Evolutionary conservation across 2,888 invertebrate genomes (phyloP).

Genomic region (Ferrisia virgata): DNA sequence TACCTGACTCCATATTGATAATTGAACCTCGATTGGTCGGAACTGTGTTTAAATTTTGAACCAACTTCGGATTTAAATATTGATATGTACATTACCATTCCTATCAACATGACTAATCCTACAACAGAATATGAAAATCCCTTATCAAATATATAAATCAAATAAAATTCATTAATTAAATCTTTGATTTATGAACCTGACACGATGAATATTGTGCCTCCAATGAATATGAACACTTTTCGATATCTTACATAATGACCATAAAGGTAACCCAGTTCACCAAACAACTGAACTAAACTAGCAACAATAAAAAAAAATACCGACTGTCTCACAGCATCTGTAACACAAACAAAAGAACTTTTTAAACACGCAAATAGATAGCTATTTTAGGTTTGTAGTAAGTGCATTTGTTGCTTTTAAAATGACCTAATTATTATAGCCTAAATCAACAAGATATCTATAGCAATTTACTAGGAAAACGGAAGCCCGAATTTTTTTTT

Average conservation of each 20-base stretch:
- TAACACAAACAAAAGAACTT: constrained; percentile 51
- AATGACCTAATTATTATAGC: neutral
- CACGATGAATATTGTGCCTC: constrained; percentile 83
- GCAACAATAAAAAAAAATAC: constrained; percentile 77
- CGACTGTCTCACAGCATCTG: constrained; percentile 84
- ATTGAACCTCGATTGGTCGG: constrained; percentile 74
- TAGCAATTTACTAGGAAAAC: too few relatives aligned
- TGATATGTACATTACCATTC: constrained; percentile 89
- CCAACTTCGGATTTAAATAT: constrained; percentile 88
- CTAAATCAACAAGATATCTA: neutral
- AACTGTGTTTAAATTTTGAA: constrained; percentile 76
- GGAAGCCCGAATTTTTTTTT: too few relatives aligned
- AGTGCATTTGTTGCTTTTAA: neutral
- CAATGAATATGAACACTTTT: constrained; percentile 76
- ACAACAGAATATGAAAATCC: constrained; percentile 52
- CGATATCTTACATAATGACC: constrained; percentile 74
- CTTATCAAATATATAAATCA: neutral
- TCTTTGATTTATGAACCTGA: constrained; percentile 62
- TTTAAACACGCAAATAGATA: neutral
- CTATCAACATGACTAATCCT: constrained; percentile 87
- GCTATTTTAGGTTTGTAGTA: neutral
- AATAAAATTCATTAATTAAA: neutral
- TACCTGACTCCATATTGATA: constrained; percentile 75
- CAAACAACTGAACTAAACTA: constrained; percentile 70
- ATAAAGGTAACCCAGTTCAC: constrained; percentile 75